Evolutionary conservation across 2,797 vertebrate species (phyloP).

Genomic region (Molossus alvarezi): DNA sequence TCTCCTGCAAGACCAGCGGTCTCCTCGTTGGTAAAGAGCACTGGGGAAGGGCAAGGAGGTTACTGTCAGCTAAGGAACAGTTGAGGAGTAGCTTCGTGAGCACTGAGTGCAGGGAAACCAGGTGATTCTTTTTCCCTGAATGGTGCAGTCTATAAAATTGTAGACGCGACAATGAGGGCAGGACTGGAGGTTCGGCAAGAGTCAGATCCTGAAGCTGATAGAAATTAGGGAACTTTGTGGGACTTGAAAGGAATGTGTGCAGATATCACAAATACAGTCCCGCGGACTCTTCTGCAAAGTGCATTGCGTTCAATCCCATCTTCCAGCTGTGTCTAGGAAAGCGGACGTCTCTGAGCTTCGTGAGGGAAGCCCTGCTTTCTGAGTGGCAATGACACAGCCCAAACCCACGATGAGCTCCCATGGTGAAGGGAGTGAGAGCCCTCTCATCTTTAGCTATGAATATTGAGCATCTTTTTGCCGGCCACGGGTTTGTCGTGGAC

Average conservation of each 20-base stretch:
- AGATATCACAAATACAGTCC: background rate
- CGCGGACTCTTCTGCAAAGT: background rate
- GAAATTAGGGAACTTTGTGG: background rate
- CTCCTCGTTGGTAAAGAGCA: background rate
- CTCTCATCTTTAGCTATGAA: background rate
- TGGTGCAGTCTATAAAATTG: background rate
- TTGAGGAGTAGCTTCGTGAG: background rate
- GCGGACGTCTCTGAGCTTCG: background rate
- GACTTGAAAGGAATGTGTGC: background rate
- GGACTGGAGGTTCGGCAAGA: background rate
- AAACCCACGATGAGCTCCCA: background rate
- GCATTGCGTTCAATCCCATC: background rate
- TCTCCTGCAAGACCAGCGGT: constrained; percentile 49
- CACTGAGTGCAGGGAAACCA: background rate
- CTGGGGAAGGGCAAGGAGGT: background rate
- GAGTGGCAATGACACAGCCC: background rate
- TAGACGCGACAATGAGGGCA: background rate
- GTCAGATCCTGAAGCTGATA: background rate
- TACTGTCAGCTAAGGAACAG: background rate
- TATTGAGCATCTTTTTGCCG: background rate
- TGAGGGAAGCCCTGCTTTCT: background rate
- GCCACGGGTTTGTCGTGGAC: too few species aligned
- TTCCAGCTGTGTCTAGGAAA: background rate
- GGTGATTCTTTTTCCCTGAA: background rate
- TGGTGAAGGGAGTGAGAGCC: background rate